These are phyloP conservation scores for Paracentrotus lividus DNA, from an alignment of 53 echinoderm and acorn worm genomes.

Conservation along the genomic window DNA sequence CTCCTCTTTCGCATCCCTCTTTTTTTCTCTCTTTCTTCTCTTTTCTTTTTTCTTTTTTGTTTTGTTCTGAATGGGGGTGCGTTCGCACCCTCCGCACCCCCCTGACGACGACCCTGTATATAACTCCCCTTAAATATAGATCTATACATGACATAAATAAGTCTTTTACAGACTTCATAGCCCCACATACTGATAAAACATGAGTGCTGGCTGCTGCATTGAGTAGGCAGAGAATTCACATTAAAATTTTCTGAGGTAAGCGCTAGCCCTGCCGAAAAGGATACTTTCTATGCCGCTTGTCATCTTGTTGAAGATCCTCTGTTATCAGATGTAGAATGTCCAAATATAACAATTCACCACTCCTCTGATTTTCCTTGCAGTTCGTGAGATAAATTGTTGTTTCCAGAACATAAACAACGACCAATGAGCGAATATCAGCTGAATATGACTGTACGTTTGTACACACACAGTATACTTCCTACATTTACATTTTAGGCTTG, in stretches of 20 bases:
- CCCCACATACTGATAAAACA: neutral
- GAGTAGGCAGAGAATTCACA: neutral
- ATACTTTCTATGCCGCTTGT: conserved; percentile 51
- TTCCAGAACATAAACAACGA: no score
- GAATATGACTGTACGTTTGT: neutral
- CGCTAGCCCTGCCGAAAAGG: neutral
- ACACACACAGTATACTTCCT: neutral
- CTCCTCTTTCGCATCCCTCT: no score
- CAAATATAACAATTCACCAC: neutral
- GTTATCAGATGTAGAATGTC: neutral
- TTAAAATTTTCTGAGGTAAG: neutral
- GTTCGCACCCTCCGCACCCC: no score
- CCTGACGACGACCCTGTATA: neutral
- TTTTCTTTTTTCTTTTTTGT: no score
- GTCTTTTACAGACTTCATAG: neutral
- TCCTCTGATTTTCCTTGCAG: neutral
- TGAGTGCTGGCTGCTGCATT: neutral
- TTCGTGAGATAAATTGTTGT: neutral
- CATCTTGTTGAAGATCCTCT: neutral
- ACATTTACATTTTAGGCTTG: neutral
- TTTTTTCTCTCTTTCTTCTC: no score
- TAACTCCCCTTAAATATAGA: neutral
- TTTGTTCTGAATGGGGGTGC: no score
- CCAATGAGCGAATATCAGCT: neutral
- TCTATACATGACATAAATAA: neutral